Evolutionary conservation across 1,140 invertebrate genomes (phyloP), one percentile per base, ranked within the genome.

Genomic region (Microplitis mediator): DNA sequence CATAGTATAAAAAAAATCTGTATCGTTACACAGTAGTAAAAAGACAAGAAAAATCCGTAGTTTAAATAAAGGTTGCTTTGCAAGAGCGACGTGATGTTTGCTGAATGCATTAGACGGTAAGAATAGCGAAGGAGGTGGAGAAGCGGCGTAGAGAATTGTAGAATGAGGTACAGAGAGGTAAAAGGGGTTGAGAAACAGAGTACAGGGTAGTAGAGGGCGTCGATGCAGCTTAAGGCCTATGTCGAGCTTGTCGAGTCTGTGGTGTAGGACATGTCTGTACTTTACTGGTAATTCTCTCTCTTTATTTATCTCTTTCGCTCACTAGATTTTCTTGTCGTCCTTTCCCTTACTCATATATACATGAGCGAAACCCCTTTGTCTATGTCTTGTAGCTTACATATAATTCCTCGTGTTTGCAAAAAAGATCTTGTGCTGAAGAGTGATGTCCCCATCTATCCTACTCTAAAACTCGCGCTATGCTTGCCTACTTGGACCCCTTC

Each of bases 201-300:
- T 65, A 32, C 31, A 69, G 68, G 67, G 63, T 50, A 76, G 73
- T 75, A 69, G 75, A 74, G 76, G 77, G 76, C 79, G 80, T 81
- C 82, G 81, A 83, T 83, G 78, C 81, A 80, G 84, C 84, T 85
- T 85, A 86, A 83, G 56, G 56, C 56, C 56, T 58, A 58, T 58
- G 56, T 58, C 16, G 8, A 58, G 56, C 56, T 58, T 58, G 23
- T 9, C 16, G 56, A 58, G 56, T 16, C 23, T 23, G 23, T 16
- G 23, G 56, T 58, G 31, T 58, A 58, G 14, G 56, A 58, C 56
- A 58, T 58, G 31, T 31, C 56, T 16, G 56, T 58, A 23, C 39
- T 83, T 86, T 83, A 85, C 84, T 83, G 80, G 82, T 78, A 83
- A 82, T 80, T 81, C 80, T 78, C 77, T 74, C 77, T 75, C 39